These are phyloP conservation scores for Trichacis sp. DNA, from an alignment of 2,888 invertebrate genomes.

Conservation along the genomic window DNA sequence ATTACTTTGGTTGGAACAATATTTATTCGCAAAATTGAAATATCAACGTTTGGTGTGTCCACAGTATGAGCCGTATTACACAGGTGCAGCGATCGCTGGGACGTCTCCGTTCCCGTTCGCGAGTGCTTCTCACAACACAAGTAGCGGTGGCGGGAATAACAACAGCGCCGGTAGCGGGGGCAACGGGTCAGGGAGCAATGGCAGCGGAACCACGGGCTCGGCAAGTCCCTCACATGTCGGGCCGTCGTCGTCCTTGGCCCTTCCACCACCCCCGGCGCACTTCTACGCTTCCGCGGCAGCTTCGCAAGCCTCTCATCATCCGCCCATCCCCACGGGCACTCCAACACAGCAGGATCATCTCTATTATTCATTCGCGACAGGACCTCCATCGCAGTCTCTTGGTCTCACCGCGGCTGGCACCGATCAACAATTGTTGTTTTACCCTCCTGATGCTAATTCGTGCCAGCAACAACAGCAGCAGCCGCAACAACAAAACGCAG, in stretches of 20 bases:
- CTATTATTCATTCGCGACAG: conserved; percentile 60
- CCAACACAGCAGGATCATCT: conserved; percentile 62
- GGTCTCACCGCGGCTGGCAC: conserved; percentile 49
- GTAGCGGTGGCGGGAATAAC: conserved; percentile 48
- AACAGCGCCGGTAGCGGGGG: conserved; percentile 52
- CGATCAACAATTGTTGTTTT: conserved; percentile 56
- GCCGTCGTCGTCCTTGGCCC: conserved; percentile 49
- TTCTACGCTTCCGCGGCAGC: conserved; percentile 56
- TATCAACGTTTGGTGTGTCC: too few species aligned
- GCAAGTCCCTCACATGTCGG: conserved; percentile 52
- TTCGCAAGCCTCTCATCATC: conserved; percentile 50
- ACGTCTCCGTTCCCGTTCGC: conserved; percentile 69
- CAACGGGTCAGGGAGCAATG: conserved; percentile 49
- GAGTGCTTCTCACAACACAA: conserved; percentile 63
- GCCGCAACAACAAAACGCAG: too few species aligned
- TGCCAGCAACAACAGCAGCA: conserved; percentile 52
- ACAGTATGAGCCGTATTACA: conserved; percentile 67
- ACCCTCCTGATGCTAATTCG: conserved; percentile 56
- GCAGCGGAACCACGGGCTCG: conserved; percentile 52
- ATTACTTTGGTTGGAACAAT: too few species aligned
- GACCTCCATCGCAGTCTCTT: conserved; percentile 56
- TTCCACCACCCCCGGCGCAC: conserved; percentile 53
- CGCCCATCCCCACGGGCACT: conserved; percentile 54
- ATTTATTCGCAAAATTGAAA: too few species aligned
- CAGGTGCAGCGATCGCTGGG: conserved; percentile 63